These are phyloP conservation scores for Lanistes nyassanus DNA, from an alignment of 1,140 invertebrate species.

Conservation along the genomic window DNA sequence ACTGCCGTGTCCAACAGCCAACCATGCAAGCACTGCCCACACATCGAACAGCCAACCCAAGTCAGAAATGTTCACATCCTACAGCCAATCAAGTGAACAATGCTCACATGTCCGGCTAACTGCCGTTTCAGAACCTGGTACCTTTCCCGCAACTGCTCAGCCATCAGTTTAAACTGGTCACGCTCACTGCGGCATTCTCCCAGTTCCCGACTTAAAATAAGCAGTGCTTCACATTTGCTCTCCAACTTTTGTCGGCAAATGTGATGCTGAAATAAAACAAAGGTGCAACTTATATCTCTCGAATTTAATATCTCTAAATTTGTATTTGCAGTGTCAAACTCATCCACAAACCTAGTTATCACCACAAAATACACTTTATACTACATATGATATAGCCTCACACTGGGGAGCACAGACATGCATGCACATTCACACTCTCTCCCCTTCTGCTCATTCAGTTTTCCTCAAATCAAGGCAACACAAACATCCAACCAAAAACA, in stretches of 20 bases:
- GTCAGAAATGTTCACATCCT: background rate
- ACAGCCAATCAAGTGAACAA: slow-evolving; percentile 11
- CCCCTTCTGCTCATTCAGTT: too few species aligned
- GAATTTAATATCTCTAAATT: background rate
- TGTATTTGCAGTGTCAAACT: background rate
- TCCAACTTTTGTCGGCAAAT: slow-evolving; percentile 74
- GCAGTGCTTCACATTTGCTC: slow-evolving; percentile 82
- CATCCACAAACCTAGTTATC: background rate
- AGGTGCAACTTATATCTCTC: background rate
- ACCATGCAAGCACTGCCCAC: too few species aligned
- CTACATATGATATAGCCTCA: background rate
- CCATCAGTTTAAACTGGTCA: slow-evolving; percentile 84
- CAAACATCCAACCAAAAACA: too few species aligned
- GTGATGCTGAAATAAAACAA: slow-evolving; percentile 51
- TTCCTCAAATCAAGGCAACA: too few species aligned
- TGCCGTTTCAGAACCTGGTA: slow-evolving; percentile 68
- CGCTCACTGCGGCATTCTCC: slow-evolving; percentile 81
- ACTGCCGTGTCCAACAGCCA: too few species aligned
- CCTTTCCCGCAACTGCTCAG: slow-evolving; percentile 79
- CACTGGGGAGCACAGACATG: too few species aligned
- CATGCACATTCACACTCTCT: background rate
- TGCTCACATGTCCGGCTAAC: slow-evolving; percentile 59
- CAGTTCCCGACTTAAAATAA: slow-evolving; percentile 80
- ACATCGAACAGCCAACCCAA: background rate
- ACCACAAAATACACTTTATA: too few species aligned